Conservation (phyloP, 1,140 invertebrate genomes). For the Cryptotermes secundus region DNA sequence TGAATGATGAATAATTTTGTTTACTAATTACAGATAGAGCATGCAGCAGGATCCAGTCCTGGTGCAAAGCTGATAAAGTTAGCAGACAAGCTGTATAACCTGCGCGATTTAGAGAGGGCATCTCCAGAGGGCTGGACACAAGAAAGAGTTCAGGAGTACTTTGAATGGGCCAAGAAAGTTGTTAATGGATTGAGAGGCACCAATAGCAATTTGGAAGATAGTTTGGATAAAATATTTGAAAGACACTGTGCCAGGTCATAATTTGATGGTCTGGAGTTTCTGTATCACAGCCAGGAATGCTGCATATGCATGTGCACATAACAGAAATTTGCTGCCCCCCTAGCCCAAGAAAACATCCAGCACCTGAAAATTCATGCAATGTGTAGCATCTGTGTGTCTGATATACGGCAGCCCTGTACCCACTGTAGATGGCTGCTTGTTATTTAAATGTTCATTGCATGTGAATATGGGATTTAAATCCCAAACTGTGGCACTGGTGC, state of each 20-base stretch:
- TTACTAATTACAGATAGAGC: slow-evolving; percentile 50
- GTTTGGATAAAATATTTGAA: slow-evolving; percentile 61
- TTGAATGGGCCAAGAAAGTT: slow-evolving; percentile 72
- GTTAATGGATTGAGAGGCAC: slow-evolving; percentile 66
- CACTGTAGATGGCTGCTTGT: too few species aligned
- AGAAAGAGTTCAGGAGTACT: slow-evolving; percentile 62
- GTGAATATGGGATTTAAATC: too few species aligned
- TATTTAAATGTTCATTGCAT: too few species aligned
- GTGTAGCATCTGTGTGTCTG: too few species aligned
- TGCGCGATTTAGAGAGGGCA: slow-evolving; percentile 66
- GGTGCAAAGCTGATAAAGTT: slow-evolving; percentile 80
- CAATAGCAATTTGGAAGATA: slow-evolving; percentile 62
- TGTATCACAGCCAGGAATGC: too few species aligned
- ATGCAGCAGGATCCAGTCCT: slow-evolving; percentile 57
- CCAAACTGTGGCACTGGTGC: too few species aligned
- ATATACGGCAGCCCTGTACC: too few species aligned
- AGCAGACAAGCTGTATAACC: slow-evolving; percentile 85
- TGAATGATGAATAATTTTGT: too few species aligned
- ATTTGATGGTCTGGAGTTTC: not conserved
- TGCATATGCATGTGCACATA: too few species aligned
- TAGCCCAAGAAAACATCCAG: too few species aligned
- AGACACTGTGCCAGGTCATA: slow-evolving; percentile 26
- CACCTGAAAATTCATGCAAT: too few species aligned
- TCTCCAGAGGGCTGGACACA: slow-evolving; percentile 67
- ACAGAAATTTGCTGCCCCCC: too few species aligned